Conservation (phyloP, 1,140 invertebrate genomes). For the Caligus rogercresseyi region DNA sequence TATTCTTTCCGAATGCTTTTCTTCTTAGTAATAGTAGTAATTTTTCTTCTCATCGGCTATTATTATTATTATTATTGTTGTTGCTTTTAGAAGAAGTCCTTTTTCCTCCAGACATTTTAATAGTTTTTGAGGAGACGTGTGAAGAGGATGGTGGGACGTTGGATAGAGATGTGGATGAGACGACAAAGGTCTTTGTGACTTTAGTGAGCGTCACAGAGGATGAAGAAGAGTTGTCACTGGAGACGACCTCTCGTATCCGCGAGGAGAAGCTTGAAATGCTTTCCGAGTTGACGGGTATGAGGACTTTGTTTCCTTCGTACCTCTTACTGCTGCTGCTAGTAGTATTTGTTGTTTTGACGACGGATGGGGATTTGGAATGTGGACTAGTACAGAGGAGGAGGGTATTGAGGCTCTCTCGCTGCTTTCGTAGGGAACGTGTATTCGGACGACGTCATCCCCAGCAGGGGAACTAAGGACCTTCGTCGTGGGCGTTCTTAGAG, state of each 20-base stretch:
- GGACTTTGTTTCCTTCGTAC: not conserved
- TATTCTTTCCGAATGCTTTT: too few relatives aligned
- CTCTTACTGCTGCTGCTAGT: not conserved
- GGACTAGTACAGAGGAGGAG: not conserved
- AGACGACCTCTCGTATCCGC: not conserved
- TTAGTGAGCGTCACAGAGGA: not conserved
- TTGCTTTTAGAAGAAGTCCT: too few relatives aligned
- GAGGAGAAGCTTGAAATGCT: not conserved
- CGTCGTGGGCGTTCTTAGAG: not conserved
- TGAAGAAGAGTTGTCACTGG: not conserved
- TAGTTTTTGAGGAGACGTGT: not conserved
- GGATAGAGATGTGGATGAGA: not conserved
- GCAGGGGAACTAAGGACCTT: not conserved
- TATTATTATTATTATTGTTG: too few relatives aligned
- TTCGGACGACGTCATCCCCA: not conserved
- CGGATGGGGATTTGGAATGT: not conserved
- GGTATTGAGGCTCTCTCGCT: not conserved
- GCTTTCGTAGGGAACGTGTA: not conserved
- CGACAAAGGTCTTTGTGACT: not conserved
- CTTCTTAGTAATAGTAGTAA: too few relatives aligned
- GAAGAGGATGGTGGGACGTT: too few relatives aligned
- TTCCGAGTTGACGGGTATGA: not conserved
- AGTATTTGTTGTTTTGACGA: too few relatives aligned
- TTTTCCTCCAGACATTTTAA: not conserved
- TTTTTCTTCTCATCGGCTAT: too few relatives aligned